Percentiles rank a stretch among this genome's conserved stretches.
phyloP scores from a whole-genome alignment of 2,888 invertebrate genomes.

The Scaptomyza flava region DNA sequence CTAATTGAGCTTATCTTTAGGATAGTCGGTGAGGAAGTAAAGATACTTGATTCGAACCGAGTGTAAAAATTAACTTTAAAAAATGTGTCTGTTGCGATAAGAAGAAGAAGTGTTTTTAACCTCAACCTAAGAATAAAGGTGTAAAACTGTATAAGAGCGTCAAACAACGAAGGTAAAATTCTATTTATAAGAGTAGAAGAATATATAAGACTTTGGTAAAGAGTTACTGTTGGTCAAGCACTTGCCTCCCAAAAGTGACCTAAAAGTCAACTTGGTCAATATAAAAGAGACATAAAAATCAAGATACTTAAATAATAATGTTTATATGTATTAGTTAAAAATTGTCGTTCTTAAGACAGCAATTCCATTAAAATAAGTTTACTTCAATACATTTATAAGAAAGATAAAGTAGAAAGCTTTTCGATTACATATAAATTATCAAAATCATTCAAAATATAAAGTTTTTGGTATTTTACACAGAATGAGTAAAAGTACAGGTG shows the following conservation, averaged over 20 bases:
- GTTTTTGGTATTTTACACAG: conserved; percentile 33
- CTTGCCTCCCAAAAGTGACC: too few relatives aligned
- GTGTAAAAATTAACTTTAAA: background rate
- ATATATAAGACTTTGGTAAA: background rate
- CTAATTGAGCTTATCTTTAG: background rate
- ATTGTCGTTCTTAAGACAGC: too few relatives aligned
- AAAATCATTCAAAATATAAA: conserved; percentile 11
- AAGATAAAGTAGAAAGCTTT: conserved; percentile 61
- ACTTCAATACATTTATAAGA: conserved; percentile 2
- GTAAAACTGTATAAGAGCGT: too few relatives aligned
- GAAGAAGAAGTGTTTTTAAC: background rate
- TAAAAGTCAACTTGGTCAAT: background rate
- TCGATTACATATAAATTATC: conserved; percentile 38
- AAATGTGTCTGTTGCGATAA: background rate
- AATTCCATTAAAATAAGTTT: background rate
- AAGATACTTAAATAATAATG: conserved; percentile 17
- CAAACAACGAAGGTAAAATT: background rate
- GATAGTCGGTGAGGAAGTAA: background rate
- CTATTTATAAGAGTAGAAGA: background rate
- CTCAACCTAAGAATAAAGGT: background rate
- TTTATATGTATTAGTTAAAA: background rate
- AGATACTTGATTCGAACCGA: background rate
- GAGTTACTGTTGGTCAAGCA: background rate
- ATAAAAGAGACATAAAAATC: background rate
- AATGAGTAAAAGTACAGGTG: conserved; percentile 30